phyloP scores from a whole-genome alignment of 2,113 vertebrate genomes.

The Eulacestoma nigropectus region DNA sequence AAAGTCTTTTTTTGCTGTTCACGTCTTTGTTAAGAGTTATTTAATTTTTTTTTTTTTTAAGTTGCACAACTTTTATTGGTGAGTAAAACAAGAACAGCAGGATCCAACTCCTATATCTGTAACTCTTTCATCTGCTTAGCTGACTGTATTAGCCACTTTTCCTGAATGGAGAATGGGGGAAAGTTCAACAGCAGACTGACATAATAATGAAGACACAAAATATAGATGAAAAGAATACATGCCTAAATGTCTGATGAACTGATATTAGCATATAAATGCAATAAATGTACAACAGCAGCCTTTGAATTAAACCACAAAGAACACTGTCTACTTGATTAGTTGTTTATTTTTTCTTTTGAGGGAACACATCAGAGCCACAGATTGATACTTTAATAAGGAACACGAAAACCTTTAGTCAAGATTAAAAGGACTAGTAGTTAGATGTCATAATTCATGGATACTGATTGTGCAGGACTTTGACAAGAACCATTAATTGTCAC shows the following conservation, averaged over 20 bases:
- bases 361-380: constrained; percentile 33
- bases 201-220: constrained; percentile 35
- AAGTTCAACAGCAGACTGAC: constrained; percentile 55
- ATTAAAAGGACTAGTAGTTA: constrained; percentile 53
- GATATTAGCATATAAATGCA: constrained; percentile 32
- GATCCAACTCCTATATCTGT: not conserved
- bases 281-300: constrained; percentile 16
- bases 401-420: constrained; percentile 30
- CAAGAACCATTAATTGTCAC: constrained; percentile 73
- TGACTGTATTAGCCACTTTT: constrained; percentile 27
- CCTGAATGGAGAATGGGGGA: not conserved
- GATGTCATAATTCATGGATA: constrained; percentile 62
- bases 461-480: constrained; percentile 47
- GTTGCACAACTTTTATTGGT: not conserved
- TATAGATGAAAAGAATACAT: constrained; percentile 39
- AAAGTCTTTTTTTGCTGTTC: not conserved
- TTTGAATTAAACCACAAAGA: constrained; percentile 61
- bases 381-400: constrained; percentile 64
- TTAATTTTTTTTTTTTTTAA: not conserved
- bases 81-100: constrained; percentile 25
- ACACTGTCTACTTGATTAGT: constrained; percentile 56
- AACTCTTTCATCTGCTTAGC: constrained; percentile 35
- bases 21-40: not conserved
- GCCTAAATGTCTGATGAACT: constrained; percentile 47
- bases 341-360: constrained; percentile 61